Evolutionary conservation across 2,113 vertebrate species (phyloP).

Genomic region (Ptychochromis oligacanthus): DNA sequence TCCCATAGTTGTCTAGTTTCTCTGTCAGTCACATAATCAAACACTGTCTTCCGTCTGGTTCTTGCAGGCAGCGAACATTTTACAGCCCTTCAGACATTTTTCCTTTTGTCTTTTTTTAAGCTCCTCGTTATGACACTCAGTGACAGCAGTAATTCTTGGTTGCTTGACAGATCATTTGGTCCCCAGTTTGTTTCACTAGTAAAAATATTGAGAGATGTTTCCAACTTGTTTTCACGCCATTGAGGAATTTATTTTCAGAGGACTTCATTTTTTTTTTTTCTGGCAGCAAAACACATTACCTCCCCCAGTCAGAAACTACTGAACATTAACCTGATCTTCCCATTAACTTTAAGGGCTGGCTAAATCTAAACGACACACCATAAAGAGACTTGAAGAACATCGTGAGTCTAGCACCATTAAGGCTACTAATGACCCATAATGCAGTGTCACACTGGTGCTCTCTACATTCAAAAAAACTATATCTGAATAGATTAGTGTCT

Average conservation of each 20-base stretch:
- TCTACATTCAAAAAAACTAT: not conserved
- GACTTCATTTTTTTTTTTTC: not conserved
- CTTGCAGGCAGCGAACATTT: not conserved
- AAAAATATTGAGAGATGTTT: not conserved
- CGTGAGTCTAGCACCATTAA: conserved; percentile 4
- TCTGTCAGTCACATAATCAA: conserved; percentile 13
- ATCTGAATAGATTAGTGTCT: not conserved
- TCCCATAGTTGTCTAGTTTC: conserved; percentile 1
- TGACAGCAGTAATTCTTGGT: not conserved
- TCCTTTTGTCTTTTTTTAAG: not conserved
- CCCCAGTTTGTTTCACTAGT: not conserved
- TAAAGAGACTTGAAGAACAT: conserved; percentile 15
- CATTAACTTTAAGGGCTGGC: conserved; percentile 11
- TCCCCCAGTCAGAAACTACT: not conserved
- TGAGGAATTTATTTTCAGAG: not conserved
- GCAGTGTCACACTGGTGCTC: not conserved
- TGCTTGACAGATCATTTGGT: not conserved
- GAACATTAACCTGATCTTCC: not conserved
- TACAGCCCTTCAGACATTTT: not conserved
- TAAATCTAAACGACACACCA: conserved; percentile 14
- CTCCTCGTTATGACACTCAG: not conserved
- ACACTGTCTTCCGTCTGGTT: not conserved
- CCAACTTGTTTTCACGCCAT: not conserved
- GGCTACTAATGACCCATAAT: conserved; percentile 13
- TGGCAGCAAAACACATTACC: not conserved